These are phyloP conservation scores for Spilarctia lutea DNA, from an alignment of 2,888 invertebrate species.

Conservation along the genomic window DNA sequence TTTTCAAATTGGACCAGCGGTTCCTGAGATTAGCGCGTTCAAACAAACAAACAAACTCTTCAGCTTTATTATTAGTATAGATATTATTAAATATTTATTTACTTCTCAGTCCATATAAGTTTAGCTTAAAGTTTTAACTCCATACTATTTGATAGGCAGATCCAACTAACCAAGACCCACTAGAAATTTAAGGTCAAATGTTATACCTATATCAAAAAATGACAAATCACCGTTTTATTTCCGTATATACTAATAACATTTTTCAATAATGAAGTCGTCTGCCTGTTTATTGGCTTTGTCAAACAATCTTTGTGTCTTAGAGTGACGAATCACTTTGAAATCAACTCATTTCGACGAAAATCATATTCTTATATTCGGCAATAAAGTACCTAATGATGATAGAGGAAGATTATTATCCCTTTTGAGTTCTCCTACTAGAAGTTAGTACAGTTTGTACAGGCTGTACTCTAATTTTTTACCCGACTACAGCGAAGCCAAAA, in stretches of 20 bases:
- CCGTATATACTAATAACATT: not conserved
- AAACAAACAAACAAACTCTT: too few species aligned
- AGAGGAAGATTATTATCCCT: conserved; percentile 3
- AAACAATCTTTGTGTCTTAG: conserved; percentile 5
- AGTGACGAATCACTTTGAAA: conserved; percentile 7
- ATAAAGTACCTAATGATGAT: conserved; percentile 9
- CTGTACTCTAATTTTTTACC: not conserved
- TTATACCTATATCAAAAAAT: not conserved
- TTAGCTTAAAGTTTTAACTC: not conserved
- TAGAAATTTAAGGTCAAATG: not conserved
- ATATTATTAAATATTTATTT: too few species aligned
- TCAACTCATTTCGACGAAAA: conserved; percentile 1
- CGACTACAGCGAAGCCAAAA: too few species aligned
- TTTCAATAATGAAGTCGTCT: not conserved
- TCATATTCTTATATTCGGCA: conserved; percentile 11
- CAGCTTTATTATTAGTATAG: too few species aligned
- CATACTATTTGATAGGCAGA: not conserved
- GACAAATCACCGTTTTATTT: not conserved
- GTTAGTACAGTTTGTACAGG: not conserved
- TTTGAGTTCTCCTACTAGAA: not conserved
- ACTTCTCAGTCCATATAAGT: too few species aligned
- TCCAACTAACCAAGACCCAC: not conserved
- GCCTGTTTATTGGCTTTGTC: not conserved
- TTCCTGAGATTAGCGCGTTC: too few species aligned
- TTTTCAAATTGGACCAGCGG: too few species aligned